Conservation (phyloP, 2,113 vertebrate genomes). For the Siniperca knerii region DNA sequence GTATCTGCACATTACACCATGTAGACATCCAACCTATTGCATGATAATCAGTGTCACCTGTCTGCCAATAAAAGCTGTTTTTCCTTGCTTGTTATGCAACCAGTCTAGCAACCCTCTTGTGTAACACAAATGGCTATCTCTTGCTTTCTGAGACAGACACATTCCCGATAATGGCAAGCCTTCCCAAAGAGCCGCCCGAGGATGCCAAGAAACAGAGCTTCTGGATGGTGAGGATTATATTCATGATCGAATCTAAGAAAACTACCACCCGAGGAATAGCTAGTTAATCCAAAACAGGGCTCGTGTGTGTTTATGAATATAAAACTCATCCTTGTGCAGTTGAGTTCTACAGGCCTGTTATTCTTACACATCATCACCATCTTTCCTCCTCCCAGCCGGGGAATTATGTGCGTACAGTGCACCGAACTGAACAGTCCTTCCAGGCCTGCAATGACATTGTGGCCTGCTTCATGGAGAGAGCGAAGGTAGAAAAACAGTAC, state of each 20-base stretch:
- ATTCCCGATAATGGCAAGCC: slow-evolving; percentile 73
- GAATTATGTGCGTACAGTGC: slow-evolving; percentile 84
- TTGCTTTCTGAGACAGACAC: slow-evolving; percentile 56
- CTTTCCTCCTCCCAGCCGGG: slow-evolving; percentile 78
- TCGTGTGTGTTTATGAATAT: slow-evolving; percentile 11
- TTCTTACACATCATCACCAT: not conserved
- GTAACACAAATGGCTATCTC: slow-evolving; percentile 26
- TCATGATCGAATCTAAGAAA: not conserved
- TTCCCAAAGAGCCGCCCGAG: slow-evolving; percentile 72
- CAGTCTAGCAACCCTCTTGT: slow-evolving; percentile 47
- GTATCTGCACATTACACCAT: slow-evolving; percentile 9
- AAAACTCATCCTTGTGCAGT: not conserved
- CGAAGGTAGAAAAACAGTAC: slow-evolving; percentile 87
- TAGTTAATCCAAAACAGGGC: not conserved
- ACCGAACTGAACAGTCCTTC: slow-evolving; percentile 83
- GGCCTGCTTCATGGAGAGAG: slow-evolving; percentile 87
- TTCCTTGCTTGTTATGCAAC: slow-evolving; percentile 44
- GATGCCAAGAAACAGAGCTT: slow-evolving; percentile 82
- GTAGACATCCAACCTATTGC: slow-evolving; percentile 52
- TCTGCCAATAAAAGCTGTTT: slow-evolving; percentile 42
- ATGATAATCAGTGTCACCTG: slow-evolving; percentile 47
- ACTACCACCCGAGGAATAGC: not conserved
- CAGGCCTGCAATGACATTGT: slow-evolving; percentile 87
- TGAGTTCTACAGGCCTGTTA: not conserved
- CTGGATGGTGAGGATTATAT: slow-evolving; percentile 86